These are phyloP conservation scores for Euwallacea fornicatus DNA, from an alignment of 1,140 invertebrate species.

Conservation along the genomic window DNA sequence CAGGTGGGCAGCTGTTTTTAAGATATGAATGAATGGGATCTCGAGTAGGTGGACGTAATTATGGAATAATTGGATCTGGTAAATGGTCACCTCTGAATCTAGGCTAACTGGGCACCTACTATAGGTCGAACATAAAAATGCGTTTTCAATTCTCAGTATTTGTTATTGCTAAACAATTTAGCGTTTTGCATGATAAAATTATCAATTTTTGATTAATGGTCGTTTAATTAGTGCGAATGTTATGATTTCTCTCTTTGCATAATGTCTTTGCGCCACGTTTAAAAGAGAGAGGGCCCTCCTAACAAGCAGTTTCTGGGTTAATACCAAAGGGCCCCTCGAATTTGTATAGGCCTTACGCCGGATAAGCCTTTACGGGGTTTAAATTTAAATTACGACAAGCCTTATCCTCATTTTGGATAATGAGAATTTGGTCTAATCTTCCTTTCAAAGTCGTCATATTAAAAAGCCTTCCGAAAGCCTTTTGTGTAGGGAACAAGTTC, in stretches of 20 bases:
- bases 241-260: too few species aligned
- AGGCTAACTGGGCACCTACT: constrained; percentile 3
- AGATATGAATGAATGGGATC: neutral
- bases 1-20: constrained; percentile 5
- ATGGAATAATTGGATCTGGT: constrained; percentile 7
- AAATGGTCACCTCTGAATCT: constrained; percentile 7
- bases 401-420: neutral
- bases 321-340: too few species aligned
- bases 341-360: too few species aligned
- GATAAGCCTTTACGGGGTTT: too few species aligned
- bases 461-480: neutral
- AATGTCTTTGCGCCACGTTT: too few species aligned
- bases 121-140: neutral
- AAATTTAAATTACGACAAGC: neutral
- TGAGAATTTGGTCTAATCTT: neutral
- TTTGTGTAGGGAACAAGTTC: neutral
- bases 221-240: too few species aligned
- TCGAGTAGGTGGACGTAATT: constrained; percentile 6
- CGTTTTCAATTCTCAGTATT: constrained; percentile 1
- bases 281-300: too few species aligned
- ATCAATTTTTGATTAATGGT: too few species aligned
- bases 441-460: neutral
- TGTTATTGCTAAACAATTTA: neutral
- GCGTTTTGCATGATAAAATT: too few species aligned
- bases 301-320: too few species aligned